Conservation (phyloP, 2,888 invertebrate genomes). For the Hecatera dysodea region DNA sequence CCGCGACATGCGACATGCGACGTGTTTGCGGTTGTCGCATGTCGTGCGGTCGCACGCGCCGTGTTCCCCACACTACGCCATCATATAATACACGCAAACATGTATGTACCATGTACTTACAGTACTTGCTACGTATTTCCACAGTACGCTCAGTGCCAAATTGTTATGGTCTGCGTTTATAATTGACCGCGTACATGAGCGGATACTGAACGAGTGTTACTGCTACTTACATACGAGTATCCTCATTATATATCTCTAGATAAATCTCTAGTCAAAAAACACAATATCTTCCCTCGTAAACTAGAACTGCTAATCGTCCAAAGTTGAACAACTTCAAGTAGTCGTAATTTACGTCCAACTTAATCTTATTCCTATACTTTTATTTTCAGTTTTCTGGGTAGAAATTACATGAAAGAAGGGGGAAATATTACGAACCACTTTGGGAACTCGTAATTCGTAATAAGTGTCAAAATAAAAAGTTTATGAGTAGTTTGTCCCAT, state of each 20-base stretch:
- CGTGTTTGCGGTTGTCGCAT: conserved; percentile 72
- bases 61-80: conserved; percentile 51
- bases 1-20: conserved; percentile 67
- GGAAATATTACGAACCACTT: conserved; percentile 58
- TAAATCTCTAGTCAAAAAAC: conserved; percentile 4
- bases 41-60: conserved; percentile 66
- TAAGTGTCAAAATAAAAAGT: conserved; percentile 63
- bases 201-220: conserved; percentile 21
- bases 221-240: conserved; percentile 8
- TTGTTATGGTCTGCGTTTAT: conserved; percentile 53
- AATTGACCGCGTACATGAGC: conserved; percentile 58
- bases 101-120: conserved; percentile 31
- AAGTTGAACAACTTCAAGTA: conserved; percentile 36
- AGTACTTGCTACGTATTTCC: conserved; percentile 34
- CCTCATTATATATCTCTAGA: background rate
- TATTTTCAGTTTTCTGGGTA: conserved; percentile 49
- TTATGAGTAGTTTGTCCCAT: conserved; percentile 54
- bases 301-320: conserved; percentile 15
- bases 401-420: conserved; percentile 44
- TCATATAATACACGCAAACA: conserved; percentile 42
- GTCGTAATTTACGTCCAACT: conserved; percentile 45
- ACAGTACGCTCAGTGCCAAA: conserved; percentile 51
- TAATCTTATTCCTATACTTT: conserved; percentile 57
- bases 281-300: conserved; percentile 24
- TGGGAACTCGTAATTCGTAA: conserved; percentile 55